Evolutionary conservation across 2,797 vertebrate species (phyloP).

Genomic region (Ataeniobius toweri): DNA sequence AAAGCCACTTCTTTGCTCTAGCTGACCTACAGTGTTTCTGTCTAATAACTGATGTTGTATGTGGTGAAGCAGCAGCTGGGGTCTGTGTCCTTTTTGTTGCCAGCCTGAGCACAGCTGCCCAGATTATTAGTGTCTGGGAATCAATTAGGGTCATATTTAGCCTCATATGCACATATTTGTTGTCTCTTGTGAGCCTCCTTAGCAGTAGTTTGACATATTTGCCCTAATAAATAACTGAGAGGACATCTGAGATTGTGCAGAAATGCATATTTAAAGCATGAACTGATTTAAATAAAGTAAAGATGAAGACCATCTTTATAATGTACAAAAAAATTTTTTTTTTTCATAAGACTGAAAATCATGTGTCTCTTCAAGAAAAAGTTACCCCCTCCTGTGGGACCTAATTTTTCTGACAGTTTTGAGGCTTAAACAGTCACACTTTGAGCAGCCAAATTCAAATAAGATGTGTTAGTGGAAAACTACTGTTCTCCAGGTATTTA

Average conservation of each 20-base stretch:
- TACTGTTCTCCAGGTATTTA: conserved; percentile 7
- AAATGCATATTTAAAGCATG: too few relatives aligned
- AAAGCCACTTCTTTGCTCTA: background rate
- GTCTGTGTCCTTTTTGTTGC: background rate
- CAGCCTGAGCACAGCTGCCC: background rate
- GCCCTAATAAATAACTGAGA: too few relatives aligned
- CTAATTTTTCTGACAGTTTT: background rate
- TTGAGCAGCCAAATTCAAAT: background rate
- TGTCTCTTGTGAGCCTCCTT: background rate
- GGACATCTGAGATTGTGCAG: too few relatives aligned
- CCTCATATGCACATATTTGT: background rate
- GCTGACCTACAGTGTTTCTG: background rate
- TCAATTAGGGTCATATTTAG: background rate
- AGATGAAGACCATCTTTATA: background rate
- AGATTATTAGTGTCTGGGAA: background rate
- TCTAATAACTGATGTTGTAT: background rate
- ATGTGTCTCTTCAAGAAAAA: background rate
- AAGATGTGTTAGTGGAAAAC: conserved; percentile 7
- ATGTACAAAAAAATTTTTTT: background rate
- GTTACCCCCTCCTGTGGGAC: background rate
- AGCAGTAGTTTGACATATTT: background rate
- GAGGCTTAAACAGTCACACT: background rate
- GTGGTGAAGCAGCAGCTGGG: background rate
- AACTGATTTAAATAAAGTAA: too few relatives aligned
- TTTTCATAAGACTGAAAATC: background rate